These are phyloP conservation scores for Sturnus vulgaris DNA, from an alignment of 2,113 vertebrate species.

Conservation along the genomic window DNA sequence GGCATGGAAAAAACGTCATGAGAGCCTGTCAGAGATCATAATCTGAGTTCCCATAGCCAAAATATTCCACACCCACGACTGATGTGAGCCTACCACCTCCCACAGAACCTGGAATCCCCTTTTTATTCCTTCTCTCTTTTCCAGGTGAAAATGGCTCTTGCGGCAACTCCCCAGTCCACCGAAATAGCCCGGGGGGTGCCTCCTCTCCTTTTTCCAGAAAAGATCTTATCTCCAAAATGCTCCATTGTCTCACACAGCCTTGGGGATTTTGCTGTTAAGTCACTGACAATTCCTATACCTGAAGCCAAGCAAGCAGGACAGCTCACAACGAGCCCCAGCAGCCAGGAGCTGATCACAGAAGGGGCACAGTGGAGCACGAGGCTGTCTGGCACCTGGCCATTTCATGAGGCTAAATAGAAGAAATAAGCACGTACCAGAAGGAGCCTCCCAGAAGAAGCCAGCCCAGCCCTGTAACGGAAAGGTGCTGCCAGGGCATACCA, in stretches of 20 bases:
- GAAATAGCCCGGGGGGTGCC: background rate
- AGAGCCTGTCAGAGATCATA: background rate
- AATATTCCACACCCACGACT: background rate
- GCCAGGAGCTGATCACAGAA: background rate
- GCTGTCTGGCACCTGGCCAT: background rate
- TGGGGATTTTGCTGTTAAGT: background rate
- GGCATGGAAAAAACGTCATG: background rate
- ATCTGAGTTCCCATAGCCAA: background rate
- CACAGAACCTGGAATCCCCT: background rate
- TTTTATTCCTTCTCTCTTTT: background rate
- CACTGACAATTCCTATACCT: background rate
- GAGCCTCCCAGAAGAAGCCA: background rate
- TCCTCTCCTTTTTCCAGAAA: background rate
- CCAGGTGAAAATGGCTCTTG: background rate
- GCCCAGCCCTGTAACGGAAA: background rate
- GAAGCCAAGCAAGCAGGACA: background rate
- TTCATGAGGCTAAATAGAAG: background rate
- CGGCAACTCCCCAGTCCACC: fast-evolving
- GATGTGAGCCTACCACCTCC: background rate
- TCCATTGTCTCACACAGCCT: fast-evolving
- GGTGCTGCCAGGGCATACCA: background rate
- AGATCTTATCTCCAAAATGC: background rate
- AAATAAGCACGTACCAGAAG: background rate
- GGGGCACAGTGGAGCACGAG: fast-evolving
- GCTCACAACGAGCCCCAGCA: background rate